These are phyloP conservation scores for Drosophila multiciliata DNA, from an alignment of 2,888 invertebrate species.

Conservation along the genomic window DNA sequence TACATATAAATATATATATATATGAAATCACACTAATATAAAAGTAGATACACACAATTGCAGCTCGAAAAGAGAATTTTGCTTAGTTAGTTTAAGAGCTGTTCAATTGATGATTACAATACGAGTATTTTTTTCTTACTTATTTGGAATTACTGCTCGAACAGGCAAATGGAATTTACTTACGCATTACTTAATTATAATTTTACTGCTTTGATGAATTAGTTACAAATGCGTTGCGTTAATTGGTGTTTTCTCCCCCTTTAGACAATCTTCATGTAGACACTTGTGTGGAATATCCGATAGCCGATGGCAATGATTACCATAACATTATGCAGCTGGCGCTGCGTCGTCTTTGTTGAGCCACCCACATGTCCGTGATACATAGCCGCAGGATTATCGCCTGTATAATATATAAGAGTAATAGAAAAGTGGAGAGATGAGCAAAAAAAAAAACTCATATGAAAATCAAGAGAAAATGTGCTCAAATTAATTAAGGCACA, in stretches of 20 bases:
- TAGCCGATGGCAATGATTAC: slow-evolving; percentile 81
- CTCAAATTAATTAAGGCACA: slow-evolving; percentile 69
- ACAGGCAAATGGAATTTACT: slow-evolving; percentile 22
- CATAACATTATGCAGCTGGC: slow-evolving; percentile 82
- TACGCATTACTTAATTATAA: slow-evolving; percentile 38
- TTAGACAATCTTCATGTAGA: slow-evolving; percentile 81
- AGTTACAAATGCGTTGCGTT: slow-evolving; percentile 51
- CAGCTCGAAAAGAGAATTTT: background rate
- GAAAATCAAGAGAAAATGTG: slow-evolving; percentile 62
- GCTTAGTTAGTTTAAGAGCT: slow-evolving; percentile 28
- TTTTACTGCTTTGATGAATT: slow-evolving; percentile 42
- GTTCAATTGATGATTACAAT: slow-evolving; percentile 27
- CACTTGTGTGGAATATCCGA: slow-evolving; percentile 81
- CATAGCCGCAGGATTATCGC: slow-evolving; percentile 93
- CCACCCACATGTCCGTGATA: slow-evolving; percentile 86
- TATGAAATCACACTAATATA: slow-evolving; percentile 29
- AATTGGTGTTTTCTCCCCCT: slow-evolving; percentile 12
- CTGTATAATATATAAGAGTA: slow-evolving; percentile 85
- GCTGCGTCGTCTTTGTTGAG: slow-evolving; percentile 84
- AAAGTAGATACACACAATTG: slow-evolving; percentile 29
- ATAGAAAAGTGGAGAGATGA: background rate
- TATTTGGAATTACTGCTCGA: slow-evolving; percentile 16
- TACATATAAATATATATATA: background rate
- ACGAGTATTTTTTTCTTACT: background rate
- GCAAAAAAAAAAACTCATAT: slow-evolving; percentile 16